Evolutionary conservation across 2,888 invertebrate genomes (phyloP).

Genomic region (Argyresthia goedartella): DNA sequence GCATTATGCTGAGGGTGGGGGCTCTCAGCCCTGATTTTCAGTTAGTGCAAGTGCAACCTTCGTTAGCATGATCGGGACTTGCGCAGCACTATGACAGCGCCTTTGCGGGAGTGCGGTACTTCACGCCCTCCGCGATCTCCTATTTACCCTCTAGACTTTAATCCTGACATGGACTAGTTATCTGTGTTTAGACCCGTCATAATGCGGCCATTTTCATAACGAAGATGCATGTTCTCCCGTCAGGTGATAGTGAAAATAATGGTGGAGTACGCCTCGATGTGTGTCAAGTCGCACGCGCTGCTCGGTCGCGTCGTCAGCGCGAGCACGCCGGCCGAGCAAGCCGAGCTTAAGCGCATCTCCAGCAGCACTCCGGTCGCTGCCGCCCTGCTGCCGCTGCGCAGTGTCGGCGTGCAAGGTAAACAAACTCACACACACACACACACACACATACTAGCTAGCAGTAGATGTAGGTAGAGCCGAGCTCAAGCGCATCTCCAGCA

Average conservation of each 20-base stretch:
- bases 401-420: conserved; percentile 95
- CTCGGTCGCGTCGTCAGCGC: conserved; percentile 88
- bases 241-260: conserved; percentile 94
- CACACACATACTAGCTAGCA: not conserved
- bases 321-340: conserved; percentile 81
- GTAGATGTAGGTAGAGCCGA: conserved; percentile 31
- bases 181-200: no score
- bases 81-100: no score
- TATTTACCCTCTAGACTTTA: no score
- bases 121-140: no score
- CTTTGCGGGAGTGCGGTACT: no score
- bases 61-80: no score
- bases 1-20: no score
- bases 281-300: conserved; percentile 92
- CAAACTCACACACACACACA: not conserved
- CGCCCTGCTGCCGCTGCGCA: conserved; percentile 91
- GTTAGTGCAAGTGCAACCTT: no score
- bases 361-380: conserved; percentile 82
- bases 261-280: conserved; percentile 92
- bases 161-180: no score
- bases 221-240: no score
- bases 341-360: conserved; percentile 78
- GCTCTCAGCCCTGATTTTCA: no score
- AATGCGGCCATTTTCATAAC: no score
- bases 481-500: conserved; percentile 80